A percentile compares a stretch with the other conserved stretches of the same genome.
Evolutionary conservation across 2,797 vertebrate species (phyloP).

Genomic region (Harpagifer antarcticus): DNA sequence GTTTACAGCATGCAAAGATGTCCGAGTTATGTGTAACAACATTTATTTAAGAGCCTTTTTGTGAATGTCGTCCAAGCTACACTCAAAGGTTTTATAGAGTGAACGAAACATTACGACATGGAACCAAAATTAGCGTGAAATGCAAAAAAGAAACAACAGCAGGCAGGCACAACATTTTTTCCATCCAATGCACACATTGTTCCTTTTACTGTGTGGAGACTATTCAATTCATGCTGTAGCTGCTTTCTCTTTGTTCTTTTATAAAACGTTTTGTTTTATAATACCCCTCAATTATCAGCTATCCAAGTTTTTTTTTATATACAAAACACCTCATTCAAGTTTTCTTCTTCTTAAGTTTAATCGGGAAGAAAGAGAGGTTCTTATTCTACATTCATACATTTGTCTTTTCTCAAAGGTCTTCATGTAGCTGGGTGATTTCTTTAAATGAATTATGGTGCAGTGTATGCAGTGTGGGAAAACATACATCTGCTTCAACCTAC

Average conservation of each 20-base stretch:
- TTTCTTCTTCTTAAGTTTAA: conserved; percentile 29
- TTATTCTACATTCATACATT: conserved; percentile 8
- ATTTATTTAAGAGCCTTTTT: conserved; percentile 44
- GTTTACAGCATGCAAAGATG: conserved; percentile 27
- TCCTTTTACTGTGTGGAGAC: conserved; percentile 39
- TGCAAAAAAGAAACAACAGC: conserved; percentile 31
- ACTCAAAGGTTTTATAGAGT: conserved; percentile 56
- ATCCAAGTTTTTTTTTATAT: conserved; percentile 27
- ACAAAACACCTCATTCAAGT: conserved; percentile 55
- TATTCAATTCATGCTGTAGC: conserved; percentile 38
- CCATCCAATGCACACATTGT: conserved; percentile 41
- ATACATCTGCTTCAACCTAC: conserved; percentile 47
- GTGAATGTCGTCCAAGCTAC: conserved; percentile 49
- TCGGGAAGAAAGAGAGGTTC: conserved; percentile 11
- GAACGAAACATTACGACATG: conserved; percentile 44
- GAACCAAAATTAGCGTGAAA: conserved; percentile 50
- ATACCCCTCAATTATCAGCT: conserved; percentile 38
- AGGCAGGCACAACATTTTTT: conserved; percentile 52
- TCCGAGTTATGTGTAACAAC: conserved; percentile 43
- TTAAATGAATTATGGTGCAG: conserved; percentile 30
- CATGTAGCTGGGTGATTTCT: conserved; percentile 17
- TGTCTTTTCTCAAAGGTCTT: conserved; percentile 7
- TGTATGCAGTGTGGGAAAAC: conserved; percentile 18
- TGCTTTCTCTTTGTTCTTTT: conserved; percentile 52
- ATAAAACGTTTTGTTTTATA: conserved; percentile 47